phyloP scores from a whole-genome alignment of 2,888 invertebrate species.

The Eueremaeus valkanovi region DNA sequence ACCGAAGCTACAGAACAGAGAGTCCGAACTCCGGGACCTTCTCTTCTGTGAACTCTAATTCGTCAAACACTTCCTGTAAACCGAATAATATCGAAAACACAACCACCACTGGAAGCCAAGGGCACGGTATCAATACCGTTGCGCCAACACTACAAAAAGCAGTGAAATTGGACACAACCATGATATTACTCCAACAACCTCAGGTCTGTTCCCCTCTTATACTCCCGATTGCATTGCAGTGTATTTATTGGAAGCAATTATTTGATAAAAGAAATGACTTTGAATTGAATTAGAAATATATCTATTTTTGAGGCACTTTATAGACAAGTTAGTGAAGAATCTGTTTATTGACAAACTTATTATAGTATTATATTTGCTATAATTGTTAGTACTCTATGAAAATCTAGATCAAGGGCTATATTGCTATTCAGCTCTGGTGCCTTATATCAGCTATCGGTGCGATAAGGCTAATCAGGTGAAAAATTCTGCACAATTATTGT shows the following conservation, averaged over 20 bases:
- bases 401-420: slow-evolving; percentile 34
- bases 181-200: slow-evolving; percentile 45
- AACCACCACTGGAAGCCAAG: background rate
- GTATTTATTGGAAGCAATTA: too few relatives aligned
- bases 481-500: slow-evolving; percentile 1
- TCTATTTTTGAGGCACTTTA: background rate
- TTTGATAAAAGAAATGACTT: too few relatives aligned
- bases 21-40: too few relatives aligned
- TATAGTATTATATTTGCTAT: background rate
- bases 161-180: slow-evolving; percentile 40
- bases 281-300: background rate
- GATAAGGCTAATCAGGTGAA: slow-evolving; percentile 9
- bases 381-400: background rate
- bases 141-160: slow-evolving; percentile 7
- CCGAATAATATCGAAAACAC: background rate
- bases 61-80: background rate
- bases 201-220: too few relatives aligned
- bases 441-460: background rate
- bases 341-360: background rate
- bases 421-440: background rate
- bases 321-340: background rate
- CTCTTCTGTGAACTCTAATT: background rate
- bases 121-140: slow-evolving; percentile 18
- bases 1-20: background rate
- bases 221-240: too few relatives aligned